Evolutionary conservation across 2,888 invertebrate species (phyloP).

Genomic region (Clivina fossor): DNA sequence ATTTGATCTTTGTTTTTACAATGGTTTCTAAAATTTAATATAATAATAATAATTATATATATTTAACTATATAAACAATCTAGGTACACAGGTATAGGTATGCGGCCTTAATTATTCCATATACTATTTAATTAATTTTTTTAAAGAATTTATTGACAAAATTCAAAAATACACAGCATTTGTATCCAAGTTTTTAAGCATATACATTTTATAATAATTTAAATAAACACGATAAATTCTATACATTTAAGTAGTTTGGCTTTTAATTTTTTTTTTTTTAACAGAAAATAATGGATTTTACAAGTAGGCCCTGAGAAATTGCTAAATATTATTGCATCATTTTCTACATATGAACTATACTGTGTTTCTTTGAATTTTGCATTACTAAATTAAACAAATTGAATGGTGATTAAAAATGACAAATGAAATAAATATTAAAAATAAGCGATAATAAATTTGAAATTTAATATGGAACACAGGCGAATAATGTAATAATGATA

Average conservation of each 20-base stretch:
- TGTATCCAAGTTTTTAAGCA: no score
- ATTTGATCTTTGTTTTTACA: conserved; percentile 32
- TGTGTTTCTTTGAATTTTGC: no score
- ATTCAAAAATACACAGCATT: conserved; percentile 13
- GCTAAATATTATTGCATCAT: no score
- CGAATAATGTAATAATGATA: conserved; percentile 25
- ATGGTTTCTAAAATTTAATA: conserved; percentile 22
- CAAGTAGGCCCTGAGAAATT: no score
- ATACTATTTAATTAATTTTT: neutral
- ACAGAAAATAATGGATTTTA: no score
- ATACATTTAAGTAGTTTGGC: no score
- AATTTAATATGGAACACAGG: conserved; percentile 26
- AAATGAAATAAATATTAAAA: conserved; percentile 3
- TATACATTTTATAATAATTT: no score
- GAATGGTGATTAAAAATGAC: conserved; percentile 5
- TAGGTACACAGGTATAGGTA: conserved; percentile 33
- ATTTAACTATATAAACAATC: conserved; percentile 29
- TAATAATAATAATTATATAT: conserved; percentile 23
- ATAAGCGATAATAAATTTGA: conserved; percentile 2
- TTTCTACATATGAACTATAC: no score
- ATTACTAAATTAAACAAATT: conserved; percentile 22
- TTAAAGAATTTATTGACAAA: conserved; percentile 3
- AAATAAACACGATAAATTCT: no score
- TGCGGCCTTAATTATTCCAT: conserved; percentile 26
- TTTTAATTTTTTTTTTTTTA: no score